Conservation (phyloP, 1,140 invertebrate genomes). For the Medauroidea extradentata region DNA sequence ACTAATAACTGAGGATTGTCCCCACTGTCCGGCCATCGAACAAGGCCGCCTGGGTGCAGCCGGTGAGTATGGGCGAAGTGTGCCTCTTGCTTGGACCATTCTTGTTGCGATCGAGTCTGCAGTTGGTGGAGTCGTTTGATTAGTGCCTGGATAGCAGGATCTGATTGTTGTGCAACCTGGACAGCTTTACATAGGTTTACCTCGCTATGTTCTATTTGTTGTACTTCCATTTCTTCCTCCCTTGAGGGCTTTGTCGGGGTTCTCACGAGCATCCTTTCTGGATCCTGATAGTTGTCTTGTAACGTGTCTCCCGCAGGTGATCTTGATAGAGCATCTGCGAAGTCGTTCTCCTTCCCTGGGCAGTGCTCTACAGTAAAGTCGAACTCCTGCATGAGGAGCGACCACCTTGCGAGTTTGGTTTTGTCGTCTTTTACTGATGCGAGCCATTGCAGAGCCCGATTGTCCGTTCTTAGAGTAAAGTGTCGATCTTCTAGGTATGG, state of each 20-base stretch:
- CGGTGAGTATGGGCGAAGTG: background rate
- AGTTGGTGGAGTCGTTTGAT: no score
- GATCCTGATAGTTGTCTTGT: no score
- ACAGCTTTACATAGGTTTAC: no score
- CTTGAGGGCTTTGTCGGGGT: no score
- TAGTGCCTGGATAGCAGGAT: background rate
- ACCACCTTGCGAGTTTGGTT: slow-evolving; percentile 30
- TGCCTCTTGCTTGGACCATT: background rate
- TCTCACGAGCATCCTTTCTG: no score
- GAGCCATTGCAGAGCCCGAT: slow-evolving; percentile 26
- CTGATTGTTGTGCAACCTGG: no score
- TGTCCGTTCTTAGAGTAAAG: slow-evolving; percentile 30
- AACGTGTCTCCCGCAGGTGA: no score
- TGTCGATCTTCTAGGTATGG: slow-evolving; percentile 29
- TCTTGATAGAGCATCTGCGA: background rate
- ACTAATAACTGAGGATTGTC: slow-evolving; percentile 9
- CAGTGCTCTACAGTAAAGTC: slow-evolving; percentile 25
- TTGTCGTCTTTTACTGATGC: slow-evolving; percentile 15
- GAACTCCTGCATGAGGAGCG: slow-evolving; percentile 29
- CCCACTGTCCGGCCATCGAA: no score
- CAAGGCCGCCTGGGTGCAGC: background rate
- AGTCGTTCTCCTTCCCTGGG: slow-evolving; percentile 25
- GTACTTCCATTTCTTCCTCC: no score
- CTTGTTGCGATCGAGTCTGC: no score
- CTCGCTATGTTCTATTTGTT: no score